Percentiles rank a stretch among this genome's conserved stretches.
Conservation (phyloP, 2,888 invertebrate species). For the Pristionchus entomophagus region DNA sequence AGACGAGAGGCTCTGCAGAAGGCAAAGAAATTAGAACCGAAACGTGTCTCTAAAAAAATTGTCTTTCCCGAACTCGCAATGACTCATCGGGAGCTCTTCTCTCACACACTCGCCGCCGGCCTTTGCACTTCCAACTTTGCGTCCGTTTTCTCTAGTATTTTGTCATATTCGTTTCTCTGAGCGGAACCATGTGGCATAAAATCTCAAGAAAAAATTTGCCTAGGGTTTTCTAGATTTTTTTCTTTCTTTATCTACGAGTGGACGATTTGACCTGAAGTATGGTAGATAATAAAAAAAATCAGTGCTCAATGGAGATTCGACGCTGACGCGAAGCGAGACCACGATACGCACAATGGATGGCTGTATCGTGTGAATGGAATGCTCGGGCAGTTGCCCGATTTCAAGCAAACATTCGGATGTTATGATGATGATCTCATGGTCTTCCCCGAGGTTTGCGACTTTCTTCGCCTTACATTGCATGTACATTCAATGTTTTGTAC, state of each 20-base stretch:
- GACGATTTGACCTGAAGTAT: not conserved
- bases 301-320: not conserved
- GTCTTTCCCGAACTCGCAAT: not conserved
- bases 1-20: too few species aligned
- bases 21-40: too few species aligned
- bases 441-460: not conserved
- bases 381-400: not conserved
- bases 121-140: too few species aligned
- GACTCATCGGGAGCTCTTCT: too few species aligned
- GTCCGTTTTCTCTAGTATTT: too few species aligned
- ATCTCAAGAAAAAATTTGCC: too few species aligned
- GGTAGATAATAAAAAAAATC: not conserved
- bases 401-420: not conserved
- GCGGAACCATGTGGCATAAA: too few species aligned
- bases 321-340: not conserved
- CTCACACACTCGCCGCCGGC: too few species aligned
- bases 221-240: too few species aligned
- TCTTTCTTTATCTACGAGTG: not conserved
- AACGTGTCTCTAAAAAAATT: not conserved
- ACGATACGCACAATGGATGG: not conserved
- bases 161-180: too few species aligned
- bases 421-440: conserved; percentile 6
- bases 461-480: too few species aligned
- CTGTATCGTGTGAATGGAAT: conserved; percentile 6
- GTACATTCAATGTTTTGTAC: too few species aligned